Percentiles rank a stretch among this genome's conserved stretches.
These are phyloP conservation scores for Willowsia nigromaculata DNA, from an alignment of 2,888 invertebrate genomes.

Conservation along the genomic window DNA sequence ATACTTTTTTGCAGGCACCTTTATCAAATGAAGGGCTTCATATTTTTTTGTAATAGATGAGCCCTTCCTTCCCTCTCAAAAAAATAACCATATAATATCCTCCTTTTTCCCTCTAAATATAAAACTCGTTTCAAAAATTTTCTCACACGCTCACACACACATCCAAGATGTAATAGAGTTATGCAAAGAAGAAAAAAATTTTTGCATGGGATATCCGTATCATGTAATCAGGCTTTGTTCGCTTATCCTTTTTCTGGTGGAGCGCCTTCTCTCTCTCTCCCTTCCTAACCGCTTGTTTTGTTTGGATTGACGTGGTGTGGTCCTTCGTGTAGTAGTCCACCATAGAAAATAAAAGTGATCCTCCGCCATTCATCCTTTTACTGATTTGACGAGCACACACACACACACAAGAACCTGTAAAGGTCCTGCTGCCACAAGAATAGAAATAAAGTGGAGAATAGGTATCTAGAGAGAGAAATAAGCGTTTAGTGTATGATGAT, in stretches of 20 bases:
- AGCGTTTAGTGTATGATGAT: neutral
- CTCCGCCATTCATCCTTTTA: conserved; percentile 24
- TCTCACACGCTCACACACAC: neutral
- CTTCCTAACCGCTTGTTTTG: neutral
- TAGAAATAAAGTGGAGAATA: neutral
- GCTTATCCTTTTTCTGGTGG: neutral
- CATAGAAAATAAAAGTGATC: conserved; percentile 62
- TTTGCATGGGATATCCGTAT: conserved; percentile 47
- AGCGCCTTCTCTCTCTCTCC: neutral
- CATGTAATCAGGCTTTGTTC: conserved; percentile 15
- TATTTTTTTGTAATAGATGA: conserved; percentile 24
- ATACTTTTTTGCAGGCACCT: too few relatives aligned
- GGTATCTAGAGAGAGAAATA: neutral
- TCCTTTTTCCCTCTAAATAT: conserved; percentile 12
- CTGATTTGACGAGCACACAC: neutral
- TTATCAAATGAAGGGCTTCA: neutral
- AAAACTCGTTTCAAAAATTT: conserved; percentile 30
- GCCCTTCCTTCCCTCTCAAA: conserved; percentile 64
- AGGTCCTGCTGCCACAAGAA: neutral
- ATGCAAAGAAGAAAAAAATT: neutral
- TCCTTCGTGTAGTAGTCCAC: conserved; percentile 39
- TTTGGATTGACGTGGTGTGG: conserved; percentile 40
- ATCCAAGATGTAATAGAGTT: neutral
- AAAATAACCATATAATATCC: conserved; percentile 17
- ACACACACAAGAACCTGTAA: conserved; percentile 13